These are phyloP conservation scores for Mellilla xanthometata DNA, from an alignment of 2,888 invertebrate species.

Conservation along the genomic window DNA sequence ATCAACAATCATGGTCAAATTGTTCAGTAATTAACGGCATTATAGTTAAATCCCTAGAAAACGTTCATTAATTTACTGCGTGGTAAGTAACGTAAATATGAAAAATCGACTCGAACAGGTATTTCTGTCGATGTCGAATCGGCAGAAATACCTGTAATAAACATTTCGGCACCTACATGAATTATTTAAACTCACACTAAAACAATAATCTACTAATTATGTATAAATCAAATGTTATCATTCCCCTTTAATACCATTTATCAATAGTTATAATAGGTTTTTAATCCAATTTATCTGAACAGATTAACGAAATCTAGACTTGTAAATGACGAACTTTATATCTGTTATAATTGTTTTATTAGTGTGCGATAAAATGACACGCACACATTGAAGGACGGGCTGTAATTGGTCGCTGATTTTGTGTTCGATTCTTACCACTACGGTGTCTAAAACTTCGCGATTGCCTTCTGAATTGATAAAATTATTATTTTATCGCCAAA, in stretches of 20 bases:
- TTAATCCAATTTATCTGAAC: conserved; percentile 61
- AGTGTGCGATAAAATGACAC: conserved; percentile 15
- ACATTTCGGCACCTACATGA: conserved; percentile 12
- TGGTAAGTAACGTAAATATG: no score
- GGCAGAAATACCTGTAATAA: conserved; percentile 16
- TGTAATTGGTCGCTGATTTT: conserved; percentile 28
- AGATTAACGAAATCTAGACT: conserved; percentile 65
- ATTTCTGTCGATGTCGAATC: background rate
- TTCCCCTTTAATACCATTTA: conserved; percentile 65
- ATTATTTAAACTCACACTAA: conserved; percentile 7
- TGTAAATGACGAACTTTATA: conserved; percentile 50
- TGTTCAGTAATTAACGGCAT: no score
- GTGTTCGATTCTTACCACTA: background rate
- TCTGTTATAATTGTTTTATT: conserved; percentile 23
- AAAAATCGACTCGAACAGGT: no score
- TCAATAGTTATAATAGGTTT: conserved; percentile 61
- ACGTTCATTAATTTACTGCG: no score
- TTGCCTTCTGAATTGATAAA: conserved; percentile 23
- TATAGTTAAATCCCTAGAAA: no score
- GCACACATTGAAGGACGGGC: conserved; percentile 21
- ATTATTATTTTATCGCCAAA: conserved; percentile 50
- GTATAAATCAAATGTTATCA: conserved; percentile 81
- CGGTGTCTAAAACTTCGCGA: background rate
- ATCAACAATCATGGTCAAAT: no score
- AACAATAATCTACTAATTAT: conserved; percentile 35